Base-by-base conservation (phyloP, 2,888 invertebrate genomes). In the Drosophila prolongata region DNA sequence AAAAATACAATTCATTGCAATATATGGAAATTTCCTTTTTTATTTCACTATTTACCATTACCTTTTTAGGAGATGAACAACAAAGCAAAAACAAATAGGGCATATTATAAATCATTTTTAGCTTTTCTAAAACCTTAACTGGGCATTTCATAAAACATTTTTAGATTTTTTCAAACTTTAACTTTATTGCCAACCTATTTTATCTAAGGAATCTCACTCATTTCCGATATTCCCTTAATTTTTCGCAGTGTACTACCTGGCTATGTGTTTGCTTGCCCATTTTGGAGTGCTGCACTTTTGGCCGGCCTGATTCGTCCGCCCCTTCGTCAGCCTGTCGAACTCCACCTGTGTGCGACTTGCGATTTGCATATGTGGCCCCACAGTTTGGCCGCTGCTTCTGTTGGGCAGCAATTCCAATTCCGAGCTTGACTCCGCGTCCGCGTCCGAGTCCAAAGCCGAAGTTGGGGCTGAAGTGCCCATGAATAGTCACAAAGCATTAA, bases 401-500 rank as follows among this genome's bases (percentile, higher is more conserved):
- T 85, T 84, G 87, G 69, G 27, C 66, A 56, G 69, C 66, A 49
- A 78, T 82, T 77, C 68, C 87, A 49, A 76, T 76, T 59, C 46
- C 52, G 35, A 60, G 61, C 71, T 61, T 70, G 61, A 70, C 56
- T 55, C 55, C 42, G 35, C 13, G 30, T 30, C 30, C 30, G 30
- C 30, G 6, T 30, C 30, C 30, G 8, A 30, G 8, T 27, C 56
- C n/a, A 13, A 43, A 42, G 54, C 53, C 54, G 81, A 61, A 52
- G 47, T 53, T 71, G 62, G 16, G 58, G 55, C 44, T 72, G 75
- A 52, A 87, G 86, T 87, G 86, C 81, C 89, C 89, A 87, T 87
- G 86, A 87, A 87, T 87, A 87, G 86, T 87, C 86, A 85, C 85
- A 85, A 89, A 85, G 85, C 85, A 85, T 85, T 85, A 85, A 85